Evolutionary conservation across 1,140 invertebrate genomes (phyloP), one percentile per base, ranked within the genome.

Genomic region (Yoshiicerus persimilis): DNA sequence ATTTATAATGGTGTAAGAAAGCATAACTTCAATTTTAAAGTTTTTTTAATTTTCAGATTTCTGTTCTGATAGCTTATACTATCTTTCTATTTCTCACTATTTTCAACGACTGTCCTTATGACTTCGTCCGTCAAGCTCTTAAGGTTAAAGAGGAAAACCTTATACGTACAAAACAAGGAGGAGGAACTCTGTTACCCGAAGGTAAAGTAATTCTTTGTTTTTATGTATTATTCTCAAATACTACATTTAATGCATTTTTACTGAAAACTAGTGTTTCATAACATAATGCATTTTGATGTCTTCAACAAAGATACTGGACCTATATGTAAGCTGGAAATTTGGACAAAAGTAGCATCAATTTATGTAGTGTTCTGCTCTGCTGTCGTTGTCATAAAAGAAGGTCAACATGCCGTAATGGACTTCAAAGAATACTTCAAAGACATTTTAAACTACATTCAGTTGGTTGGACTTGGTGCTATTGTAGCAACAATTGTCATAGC

Each of bases 351-450:
- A 13, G 6, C 88, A 4, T 86, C 86, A 23, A 20, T 27, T 10
- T 88, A 34, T 30, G 86, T 90, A 10, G 6, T 88, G 5, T 56
- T 85, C 47, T 62, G 34, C 34, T 87, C 87, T 2, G 1, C 75
- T 0, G n/a, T 80, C 5, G 38, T 86, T 16, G 13, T 32, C 9
- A 20, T 87, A 11, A 88, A 88, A 64, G 89, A 90, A 84, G 9
- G 88, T 27, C 66, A 87, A 20, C 89, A 88, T 41, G 85, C 86
- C 4, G 34, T 70, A 9, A 87, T 86, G 36, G 89, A 90, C 27
- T 77, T 87, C 10, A 88, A 66, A 86, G 77, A 86, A 20, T 90
- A 90, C 30, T 27, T 90, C 20, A 84, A 84, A 56, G 87, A 90
- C 62, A 2, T 86, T 0, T 32, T 88, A 27, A 88, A 90, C 34